phyloP scores from a whole-genome alignment of 2,888 invertebrate genomes.

The Exocentrus adspersus region DNA sequence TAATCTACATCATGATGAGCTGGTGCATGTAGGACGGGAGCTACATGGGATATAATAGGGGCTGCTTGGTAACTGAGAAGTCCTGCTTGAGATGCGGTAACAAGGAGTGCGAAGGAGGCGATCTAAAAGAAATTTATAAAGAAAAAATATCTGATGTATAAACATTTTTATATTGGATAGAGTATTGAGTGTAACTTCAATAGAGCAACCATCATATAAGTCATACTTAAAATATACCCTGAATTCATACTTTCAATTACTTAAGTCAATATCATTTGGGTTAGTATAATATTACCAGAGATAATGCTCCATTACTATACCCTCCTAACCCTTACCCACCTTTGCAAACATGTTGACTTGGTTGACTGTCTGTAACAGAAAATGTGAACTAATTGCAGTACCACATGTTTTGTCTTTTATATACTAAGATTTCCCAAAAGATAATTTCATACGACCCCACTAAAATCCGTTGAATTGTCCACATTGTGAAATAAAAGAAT shows the following conservation, averaged over 20 bases:
- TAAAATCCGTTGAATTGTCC: constrained; percentile 7
- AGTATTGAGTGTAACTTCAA: no score
- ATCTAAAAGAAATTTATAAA: no score
- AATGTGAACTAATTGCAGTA: constrained; percentile 17
- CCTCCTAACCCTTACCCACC: no score
- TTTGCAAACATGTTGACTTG: constrained; percentile 27
- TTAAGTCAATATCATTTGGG: no score
- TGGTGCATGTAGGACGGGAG: constrained; percentile 22
- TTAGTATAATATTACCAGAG: no score
- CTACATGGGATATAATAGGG: constrained; percentile 22
- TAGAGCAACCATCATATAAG: no score
- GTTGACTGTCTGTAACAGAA: neutral
- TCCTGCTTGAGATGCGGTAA: neutral
- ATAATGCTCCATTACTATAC: no score
- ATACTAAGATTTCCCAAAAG: constrained; percentile 32
- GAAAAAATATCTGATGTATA: no score
- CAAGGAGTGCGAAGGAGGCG: neutral
- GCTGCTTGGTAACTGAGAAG: neutral
- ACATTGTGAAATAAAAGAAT: constrained; percentile 41
- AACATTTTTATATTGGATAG: no score
- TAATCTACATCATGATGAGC: neutral
- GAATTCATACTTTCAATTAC: no score
- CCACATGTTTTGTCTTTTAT: constrained; percentile 31
- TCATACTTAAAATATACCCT: no score
- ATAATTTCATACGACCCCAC: constrained; percentile 5